Base-by-base conservation (phyloP, 1,140 invertebrate genomes). In the Tyrophagus putrescentiae region DNA sequence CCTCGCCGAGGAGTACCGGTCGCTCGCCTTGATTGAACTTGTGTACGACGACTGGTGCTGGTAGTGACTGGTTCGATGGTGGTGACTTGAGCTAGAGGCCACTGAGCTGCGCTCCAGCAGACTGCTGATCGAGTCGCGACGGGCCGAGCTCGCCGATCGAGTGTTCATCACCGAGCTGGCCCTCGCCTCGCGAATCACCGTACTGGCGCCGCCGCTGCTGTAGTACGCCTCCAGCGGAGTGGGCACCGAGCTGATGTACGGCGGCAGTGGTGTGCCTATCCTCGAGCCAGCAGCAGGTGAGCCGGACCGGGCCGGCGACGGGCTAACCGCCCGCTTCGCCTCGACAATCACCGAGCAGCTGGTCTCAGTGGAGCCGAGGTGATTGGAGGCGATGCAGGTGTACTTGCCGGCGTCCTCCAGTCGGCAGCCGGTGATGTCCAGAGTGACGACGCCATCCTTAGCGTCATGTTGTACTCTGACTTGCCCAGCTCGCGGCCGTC, bases 401-500 rank as follows among this genome's bases (percentile, higher is more conserved):
- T 98, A 99, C 71, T 88, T 92, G 61, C 94, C 96, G 62, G 91
- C 91, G 74, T 99, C 96, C 65, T 84, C 83, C 0, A 90, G 83
- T 69, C 84, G 83, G 71, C 91, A 94, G 72, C 91, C 88, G 41
- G 88, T 80, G 60, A 99, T 96, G 78, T 98, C 95, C 75, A 98
- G 81, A 0, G 88, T 90, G 33, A 94, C 85, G 3, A 98, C 92
- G 65, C 94, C 95, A 71, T 93, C 88, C 1, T 86, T 79, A 68
- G 87, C 79, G 0, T 81, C 80, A 92, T 87, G 27, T 84, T 80
- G 70, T 89, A 94, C 68, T 94, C 86, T 68, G 86, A 84, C 70
- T 87, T 88, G 25, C 82, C 84, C 3, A 98, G 75, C 71, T 97
- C 94, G 58, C 81, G 78, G 27, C 82, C 85, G 70, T 96, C 90